phyloP scores from a whole-genome alignment of 2,113 vertebrate genomes.

The Accipiter cooperii region DNA sequence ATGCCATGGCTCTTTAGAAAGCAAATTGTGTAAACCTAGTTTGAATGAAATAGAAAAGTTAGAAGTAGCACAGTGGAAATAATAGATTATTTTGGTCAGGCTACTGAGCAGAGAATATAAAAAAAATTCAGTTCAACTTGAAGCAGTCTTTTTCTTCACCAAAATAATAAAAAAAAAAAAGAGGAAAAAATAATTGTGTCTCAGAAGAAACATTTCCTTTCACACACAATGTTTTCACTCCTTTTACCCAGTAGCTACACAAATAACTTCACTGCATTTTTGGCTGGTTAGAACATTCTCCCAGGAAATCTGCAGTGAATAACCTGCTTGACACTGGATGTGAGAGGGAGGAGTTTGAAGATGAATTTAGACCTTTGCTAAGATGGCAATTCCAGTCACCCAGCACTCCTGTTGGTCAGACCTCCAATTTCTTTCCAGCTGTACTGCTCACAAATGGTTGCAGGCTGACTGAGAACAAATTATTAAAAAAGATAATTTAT shows the following conservation, averaged over 20 bases:
- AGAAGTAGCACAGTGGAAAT: neutral
- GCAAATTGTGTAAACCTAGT: constrained; percentile 19
- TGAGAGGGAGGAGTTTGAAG: neutral
- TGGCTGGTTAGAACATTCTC: neutral
- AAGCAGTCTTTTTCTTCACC: neutral
- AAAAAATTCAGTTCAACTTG: neutral
- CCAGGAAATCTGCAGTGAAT: neutral
- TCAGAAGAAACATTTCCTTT: neutral
- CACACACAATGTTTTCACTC: neutral
- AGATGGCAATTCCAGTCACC: neutral
- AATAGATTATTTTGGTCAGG: neutral
- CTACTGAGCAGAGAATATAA: neutral
- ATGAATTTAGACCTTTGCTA: neutral
- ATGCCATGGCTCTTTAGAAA: constrained; percentile 23
- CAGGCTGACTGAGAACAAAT: neutral
- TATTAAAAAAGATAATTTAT: neutral
- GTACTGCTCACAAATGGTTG: neutral
- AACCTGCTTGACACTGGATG: neutral
- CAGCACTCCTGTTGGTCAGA: neutral
- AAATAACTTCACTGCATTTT: constrained; percentile 21
- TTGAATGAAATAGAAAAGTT: constrained; percentile 35
- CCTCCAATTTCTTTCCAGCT: neutral
- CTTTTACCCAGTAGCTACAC: neutral
- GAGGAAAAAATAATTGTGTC: neutral
- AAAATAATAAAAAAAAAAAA: neutral